These are phyloP conservation scores for Eupithecia inturbata DNA, from an alignment of 2,888 invertebrate species.

Conservation along the genomic window DNA sequence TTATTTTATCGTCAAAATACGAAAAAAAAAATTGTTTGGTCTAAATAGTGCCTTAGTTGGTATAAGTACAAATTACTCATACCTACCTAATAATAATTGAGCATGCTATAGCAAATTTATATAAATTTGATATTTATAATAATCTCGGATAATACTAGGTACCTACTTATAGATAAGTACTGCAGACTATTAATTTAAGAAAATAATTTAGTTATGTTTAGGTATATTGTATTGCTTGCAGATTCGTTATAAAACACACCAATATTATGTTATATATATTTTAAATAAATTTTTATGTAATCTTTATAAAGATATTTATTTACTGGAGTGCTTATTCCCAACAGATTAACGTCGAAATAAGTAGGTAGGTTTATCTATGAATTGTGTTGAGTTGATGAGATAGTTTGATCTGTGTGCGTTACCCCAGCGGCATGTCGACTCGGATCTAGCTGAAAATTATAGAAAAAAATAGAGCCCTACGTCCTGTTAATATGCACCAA, in stretches of 20 bases:
- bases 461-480: too few relatives aligned
- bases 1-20: not conserved
- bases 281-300: not conserved
- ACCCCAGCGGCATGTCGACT: too few relatives aligned
- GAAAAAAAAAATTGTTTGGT: not conserved
- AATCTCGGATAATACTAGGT: not conserved
- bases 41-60: not conserved
- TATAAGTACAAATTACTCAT: not conserved
- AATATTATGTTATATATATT: not conserved
- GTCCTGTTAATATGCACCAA: too few relatives aligned
- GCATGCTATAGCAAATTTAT: not conserved
- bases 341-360: not conserved
- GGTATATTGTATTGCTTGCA: not conserved
- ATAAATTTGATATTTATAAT: conserved; percentile 3
- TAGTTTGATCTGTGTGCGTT: too few relatives aligned
- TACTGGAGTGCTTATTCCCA: not conserved
- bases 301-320: not conserved
- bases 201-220: not conserved
- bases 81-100: not conserved
- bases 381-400: too few relatives aligned
- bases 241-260: not conserved
- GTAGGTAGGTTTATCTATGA: not conserved
- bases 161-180: too few relatives aligned
- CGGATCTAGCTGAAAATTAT: too few relatives aligned
- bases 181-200: not conserved